Percentiles rank a stretch among this genome's conserved stretches.
Evolutionary conservation across 2,797 vertebrate species (phyloP).

Genomic region (Thripadectes ignobilis): DNA sequence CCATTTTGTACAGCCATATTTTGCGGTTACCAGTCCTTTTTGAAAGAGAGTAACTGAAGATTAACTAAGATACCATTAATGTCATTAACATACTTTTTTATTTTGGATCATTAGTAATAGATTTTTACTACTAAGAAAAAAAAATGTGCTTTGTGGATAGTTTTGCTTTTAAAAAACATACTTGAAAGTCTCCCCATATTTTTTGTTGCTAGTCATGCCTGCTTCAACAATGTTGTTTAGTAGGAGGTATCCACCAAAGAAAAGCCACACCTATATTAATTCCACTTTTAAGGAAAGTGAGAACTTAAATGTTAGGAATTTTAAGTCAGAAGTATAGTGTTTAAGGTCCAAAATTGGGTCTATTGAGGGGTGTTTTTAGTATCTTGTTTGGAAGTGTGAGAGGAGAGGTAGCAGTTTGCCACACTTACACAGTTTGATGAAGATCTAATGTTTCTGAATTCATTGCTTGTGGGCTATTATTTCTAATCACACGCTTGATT

Average conservation of each 20-base stretch:
- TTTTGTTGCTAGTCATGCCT: not conserved
- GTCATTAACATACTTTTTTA: not conserved
- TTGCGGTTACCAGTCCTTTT: not conserved
- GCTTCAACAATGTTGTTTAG: not conserved
- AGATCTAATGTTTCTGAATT: conserved; percentile 75
- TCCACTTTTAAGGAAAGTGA: not conserved
- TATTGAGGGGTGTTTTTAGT: conserved; percentile 10
- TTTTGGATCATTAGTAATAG: not conserved
- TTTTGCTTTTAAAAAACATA: not conserved
- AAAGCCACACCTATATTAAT: not conserved
- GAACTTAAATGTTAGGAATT: conserved; percentile 6
- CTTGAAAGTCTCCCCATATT: not conserved
- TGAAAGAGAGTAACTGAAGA: not conserved
- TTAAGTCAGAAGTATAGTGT: conserved; percentile 7
- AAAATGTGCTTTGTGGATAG: not conserved
- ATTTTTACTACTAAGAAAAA: not conserved
- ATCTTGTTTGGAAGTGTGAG: conserved; percentile 28
- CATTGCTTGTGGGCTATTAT: conserved; percentile 76
- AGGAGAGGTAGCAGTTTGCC: conserved; percentile 50
- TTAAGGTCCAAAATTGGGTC: not conserved
- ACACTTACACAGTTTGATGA: conserved; percentile 47
- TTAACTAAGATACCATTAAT: not conserved
- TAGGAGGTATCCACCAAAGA: not conserved
- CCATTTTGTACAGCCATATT: not conserved
- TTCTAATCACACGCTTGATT: conserved; percentile 78